Percentiles rank a stretch among this genome's conserved stretches.
Conservation (phyloP, 1,140 invertebrate species). For the Sycophaga agraensis region DNA sequence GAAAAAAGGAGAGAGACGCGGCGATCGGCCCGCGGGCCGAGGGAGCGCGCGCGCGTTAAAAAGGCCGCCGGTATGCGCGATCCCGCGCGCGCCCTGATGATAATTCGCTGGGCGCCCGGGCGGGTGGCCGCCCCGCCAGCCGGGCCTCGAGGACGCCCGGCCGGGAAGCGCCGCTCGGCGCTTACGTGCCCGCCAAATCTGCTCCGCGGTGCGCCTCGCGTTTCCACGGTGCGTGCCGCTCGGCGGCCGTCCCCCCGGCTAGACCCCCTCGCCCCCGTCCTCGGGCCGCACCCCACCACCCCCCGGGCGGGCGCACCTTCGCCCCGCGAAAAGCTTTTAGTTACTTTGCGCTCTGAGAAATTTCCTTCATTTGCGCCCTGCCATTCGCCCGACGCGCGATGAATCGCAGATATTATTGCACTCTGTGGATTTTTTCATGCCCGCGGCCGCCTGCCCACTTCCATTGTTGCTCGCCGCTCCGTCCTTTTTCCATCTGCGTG, state of each 20-base stretch:
- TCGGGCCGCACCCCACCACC: too few relatives aligned
- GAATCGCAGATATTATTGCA: too few relatives aligned
- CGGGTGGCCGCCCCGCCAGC: not conserved
- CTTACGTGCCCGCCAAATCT: constrained; percentile 2
- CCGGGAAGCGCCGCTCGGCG: not conserved
- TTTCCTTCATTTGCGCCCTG: too few relatives aligned
- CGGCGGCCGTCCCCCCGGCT: not conserved
- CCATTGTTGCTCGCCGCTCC: too few relatives aligned
- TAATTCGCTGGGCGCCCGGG: constrained; percentile 18
- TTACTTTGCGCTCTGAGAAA: too few relatives aligned
- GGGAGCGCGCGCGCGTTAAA: constrained; percentile 40
- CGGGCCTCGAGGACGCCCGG: too few relatives aligned
- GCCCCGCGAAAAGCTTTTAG: too few relatives aligned
- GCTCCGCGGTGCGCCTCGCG: not conserved
- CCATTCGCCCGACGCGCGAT: too few relatives aligned
- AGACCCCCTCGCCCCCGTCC: not conserved
- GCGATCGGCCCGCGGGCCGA: constrained; percentile 43
- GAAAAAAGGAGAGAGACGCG: constrained; percentile 34
- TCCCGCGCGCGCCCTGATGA: constrained; percentile 18
- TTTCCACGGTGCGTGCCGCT: not conserved
- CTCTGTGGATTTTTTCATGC: too few relatives aligned
- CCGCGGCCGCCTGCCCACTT: too few relatives aligned
- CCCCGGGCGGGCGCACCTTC: too few relatives aligned
- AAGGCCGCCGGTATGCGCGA: constrained; percentile 28
- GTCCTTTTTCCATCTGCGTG: too few relatives aligned